These are phyloP conservation scores for Diabrotica balteata DNA, from an alignment of 2,888 invertebrate species.

Conservation along the genomic window DNA sequence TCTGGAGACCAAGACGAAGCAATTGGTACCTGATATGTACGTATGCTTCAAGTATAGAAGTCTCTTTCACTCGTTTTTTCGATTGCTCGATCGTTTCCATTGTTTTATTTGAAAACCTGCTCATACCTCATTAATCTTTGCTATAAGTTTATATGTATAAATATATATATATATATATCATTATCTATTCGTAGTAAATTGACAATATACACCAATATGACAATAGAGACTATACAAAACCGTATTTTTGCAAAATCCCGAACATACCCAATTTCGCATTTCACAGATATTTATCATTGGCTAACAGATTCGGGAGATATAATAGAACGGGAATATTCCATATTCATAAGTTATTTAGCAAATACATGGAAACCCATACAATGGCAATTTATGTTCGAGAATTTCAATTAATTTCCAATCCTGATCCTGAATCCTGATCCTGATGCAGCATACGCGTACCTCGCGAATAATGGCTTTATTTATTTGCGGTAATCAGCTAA, in stretches of 20 bases:
- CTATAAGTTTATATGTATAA: background rate
- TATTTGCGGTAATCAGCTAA: background rate
- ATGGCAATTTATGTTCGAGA: conserved; percentile 14
- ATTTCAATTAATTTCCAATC: conserved; percentile 20
- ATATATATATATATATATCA: background rate
- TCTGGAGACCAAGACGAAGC: too few species aligned
- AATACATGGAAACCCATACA: conserved; percentile 16
- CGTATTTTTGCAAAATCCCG: too few species aligned
- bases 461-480: background rate
- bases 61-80: too few species aligned
- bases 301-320: conserved; percentile 9
- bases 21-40: too few species aligned
- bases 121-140: background rate
- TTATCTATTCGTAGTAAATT: too few species aligned
- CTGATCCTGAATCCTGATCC: conserved; percentile 1
- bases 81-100: too few species aligned
- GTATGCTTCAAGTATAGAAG: too few species aligned
- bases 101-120: too few species aligned
- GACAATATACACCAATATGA: too few species aligned
- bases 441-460: conserved; percentile 19
- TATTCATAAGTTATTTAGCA: conserved; percentile 23
- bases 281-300: too few species aligned
- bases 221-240: too few species aligned
- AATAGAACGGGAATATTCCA: conserved; percentile 8
- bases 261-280: too few species aligned